Base-by-base conservation (phyloP, 92 coral and sea anemone genomes). In the Porites cylindrica region DNA sequence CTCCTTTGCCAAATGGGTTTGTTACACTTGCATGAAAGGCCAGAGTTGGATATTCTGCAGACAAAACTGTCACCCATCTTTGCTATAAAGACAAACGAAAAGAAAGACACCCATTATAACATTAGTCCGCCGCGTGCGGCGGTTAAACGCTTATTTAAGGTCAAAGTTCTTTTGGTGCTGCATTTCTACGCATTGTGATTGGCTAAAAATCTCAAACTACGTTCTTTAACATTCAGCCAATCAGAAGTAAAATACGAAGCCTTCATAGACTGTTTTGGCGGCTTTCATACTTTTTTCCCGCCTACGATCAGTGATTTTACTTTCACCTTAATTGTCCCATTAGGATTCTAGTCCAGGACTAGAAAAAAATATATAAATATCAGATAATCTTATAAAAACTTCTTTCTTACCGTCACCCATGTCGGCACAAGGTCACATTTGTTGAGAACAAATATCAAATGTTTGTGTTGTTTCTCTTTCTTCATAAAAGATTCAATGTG, bases 1-100 rank as follows among this genome's bases (percentile, higher is more conserved):
- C 99, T 32, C 99, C 99, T 86, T 97, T 97, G 43, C 99, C 99
- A 95, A 97, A 97, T 3, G 99, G 99, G 60, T 97, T 97, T 67
- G 98, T 97, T 6, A 97, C 89, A 84, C 97, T 95, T 17, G 99
- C 99, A 82, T 95, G 99, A 86, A 97, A 97, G 26, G 99, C 99
- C 18, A 97, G 94, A 7, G 99, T 95, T 1, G 99, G 99, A 68
- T 83, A 94, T 43, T 97, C 98, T 10, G 95, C 88, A 6, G 99
- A 97, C 58, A 97, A 85, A 9, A 92, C 66, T 8, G 99, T 92
- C 88, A 97, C 99, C 99, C 99, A 97, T n/a, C 94, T 91, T 97
- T 97, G 99, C 99, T 97, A 85, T 19, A 81, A 18, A 82, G 62
- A 69, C 51, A 23, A 64, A 19, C 51, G 24, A 64, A 19, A 76